Evolutionary conservation across 2,113 vertebrate genomes (phyloP), one percentile per base, ranked within the genome.

Genomic region (Trichechus manatus): DNA sequence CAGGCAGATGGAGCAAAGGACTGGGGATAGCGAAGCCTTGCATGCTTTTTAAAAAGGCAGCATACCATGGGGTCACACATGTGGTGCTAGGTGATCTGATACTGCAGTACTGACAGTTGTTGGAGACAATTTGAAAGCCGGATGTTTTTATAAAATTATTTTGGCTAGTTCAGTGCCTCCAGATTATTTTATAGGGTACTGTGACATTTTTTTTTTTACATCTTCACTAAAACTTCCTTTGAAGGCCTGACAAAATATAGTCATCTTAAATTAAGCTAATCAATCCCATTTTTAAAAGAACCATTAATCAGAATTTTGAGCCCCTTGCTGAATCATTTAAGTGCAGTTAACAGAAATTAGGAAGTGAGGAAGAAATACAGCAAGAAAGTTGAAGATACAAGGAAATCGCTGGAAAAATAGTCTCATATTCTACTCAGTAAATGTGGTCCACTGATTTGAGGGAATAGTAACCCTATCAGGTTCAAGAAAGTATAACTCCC

Each of bases 1-100:
- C 97, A 98, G 97, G 96, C 98, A 99, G 98, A 98, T 98, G 98
- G 98, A 98, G 88, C 77, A 97, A 94, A 96, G 87, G 96, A 94
- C 95, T 97, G 95, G 95, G 96, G 93, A 98, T 81, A 98, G 98
- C 78, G 87, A 98, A 98, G 98, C 89, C 96, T 98, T 98, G 95
- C 96, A 87, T 95, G 92, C 56, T 98, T 97, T 97, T 98, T 87
- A 97, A 97, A 98, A 98, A 98, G 97, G 97, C 98, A 98, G 98
- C 96, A 97, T 96, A 98, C 95, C 96, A 91, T 39, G 95, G 97
- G 97, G 94, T 97, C 98, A 98, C 96, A 97, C 96, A 97, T 98
- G 96, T 98, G 97, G 96, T 97, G 77, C 97, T 96, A 90, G 97
- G 94, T 96, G 97, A 98, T 97, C 98, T 98, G 98, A 98, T 97